These are phyloP conservation scores for Tenrec ecaudatus DNA, from an alignment of 2,113 vertebrate genomes.

Conservation along the genomic window DNA sequence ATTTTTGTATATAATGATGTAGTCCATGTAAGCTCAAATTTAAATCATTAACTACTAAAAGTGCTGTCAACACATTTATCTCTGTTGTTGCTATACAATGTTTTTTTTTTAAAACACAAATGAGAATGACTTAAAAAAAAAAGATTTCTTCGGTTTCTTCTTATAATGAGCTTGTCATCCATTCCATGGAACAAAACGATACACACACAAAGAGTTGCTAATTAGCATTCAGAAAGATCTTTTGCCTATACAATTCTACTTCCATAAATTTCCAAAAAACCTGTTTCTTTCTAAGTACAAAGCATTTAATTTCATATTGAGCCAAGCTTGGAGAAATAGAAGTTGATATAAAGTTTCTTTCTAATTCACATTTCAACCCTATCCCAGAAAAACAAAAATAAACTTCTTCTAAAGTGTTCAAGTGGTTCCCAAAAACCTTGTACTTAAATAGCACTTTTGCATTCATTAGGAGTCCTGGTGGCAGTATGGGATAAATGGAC, in stretches of 20 bases:
- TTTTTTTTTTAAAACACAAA: constrained; percentile 62
- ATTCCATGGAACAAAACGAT: constrained; percentile 48
- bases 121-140: constrained; percentile 23
- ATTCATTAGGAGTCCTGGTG: background rate
- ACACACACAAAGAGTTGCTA: constrained; percentile 61
- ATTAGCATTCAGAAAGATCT: constrained; percentile 67
- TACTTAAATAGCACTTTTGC: constrained; percentile 42
- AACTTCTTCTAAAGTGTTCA: constrained; percentile 8
- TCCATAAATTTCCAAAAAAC: constrained; percentile 61
- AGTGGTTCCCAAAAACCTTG: constrained; percentile 36
- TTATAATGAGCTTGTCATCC: constrained; percentile 61
- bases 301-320: constrained; percentile 62
- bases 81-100: constrained; percentile 49
- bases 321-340: constrained; percentile 33
- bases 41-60: constrained; percentile 57
- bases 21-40: constrained; percentile 46
- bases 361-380: constrained; percentile 5
- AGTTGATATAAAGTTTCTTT: constrained; percentile 51
- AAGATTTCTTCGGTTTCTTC: constrained; percentile 48
- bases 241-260: constrained; percentile 38
- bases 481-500: no score
- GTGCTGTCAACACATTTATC: constrained; percentile 63
- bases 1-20: background rate
- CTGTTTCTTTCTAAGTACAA: constrained; percentile 60
- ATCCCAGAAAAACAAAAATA: background rate